Conservation (phyloP, 2,888 invertebrate genomes). For the Notocelia uddmanniana region DNA sequence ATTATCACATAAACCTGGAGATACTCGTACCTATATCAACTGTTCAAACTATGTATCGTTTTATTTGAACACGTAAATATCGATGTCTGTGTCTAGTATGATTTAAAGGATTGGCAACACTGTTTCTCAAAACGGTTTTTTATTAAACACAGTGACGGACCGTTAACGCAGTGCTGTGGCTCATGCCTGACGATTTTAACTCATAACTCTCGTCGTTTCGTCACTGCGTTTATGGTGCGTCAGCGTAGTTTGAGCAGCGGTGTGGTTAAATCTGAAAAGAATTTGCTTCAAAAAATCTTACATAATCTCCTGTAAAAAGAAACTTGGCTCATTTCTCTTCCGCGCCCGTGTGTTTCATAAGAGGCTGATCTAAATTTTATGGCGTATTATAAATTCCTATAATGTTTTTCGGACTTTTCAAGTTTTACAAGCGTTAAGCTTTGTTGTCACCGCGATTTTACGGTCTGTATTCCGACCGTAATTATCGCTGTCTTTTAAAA, state of each 20-base stretch:
- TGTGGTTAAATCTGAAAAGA: too few species aligned
- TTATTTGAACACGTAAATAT: background rate
- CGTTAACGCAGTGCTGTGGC: too few species aligned
- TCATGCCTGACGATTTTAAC: too few species aligned
- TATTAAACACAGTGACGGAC: too few species aligned
- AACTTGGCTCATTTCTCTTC: constrained; percentile 34
- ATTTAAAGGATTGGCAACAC: too few species aligned
- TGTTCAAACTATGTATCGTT: background rate
- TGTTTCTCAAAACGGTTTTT: too few species aligned
- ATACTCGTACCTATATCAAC: background rate
- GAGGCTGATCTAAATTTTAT: constrained; percentile 69
- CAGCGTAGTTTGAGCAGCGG: too few species aligned
- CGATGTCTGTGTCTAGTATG: background rate
- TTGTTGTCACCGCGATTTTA: constrained; percentile 76
- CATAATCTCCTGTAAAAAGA: too few species aligned
- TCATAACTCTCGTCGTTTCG: too few species aligned
- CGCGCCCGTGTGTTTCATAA: constrained; percentile 62
- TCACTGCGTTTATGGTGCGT: too few species aligned
- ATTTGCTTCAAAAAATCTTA: too few species aligned
- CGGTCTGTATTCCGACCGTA: constrained; percentile 61
- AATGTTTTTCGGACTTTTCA: constrained; percentile 56
- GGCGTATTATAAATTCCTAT: constrained; percentile 67
- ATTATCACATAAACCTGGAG: background rate
- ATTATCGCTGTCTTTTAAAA: constrained; percentile 63
- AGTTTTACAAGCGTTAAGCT: constrained; percentile 53